Percentiles rank a stretch among this genome's conserved stretches.
Evolutionary conservation across 2,113 vertebrate species (phyloP).

Genomic region (Brachyhypopomus occidentalis): DNA sequence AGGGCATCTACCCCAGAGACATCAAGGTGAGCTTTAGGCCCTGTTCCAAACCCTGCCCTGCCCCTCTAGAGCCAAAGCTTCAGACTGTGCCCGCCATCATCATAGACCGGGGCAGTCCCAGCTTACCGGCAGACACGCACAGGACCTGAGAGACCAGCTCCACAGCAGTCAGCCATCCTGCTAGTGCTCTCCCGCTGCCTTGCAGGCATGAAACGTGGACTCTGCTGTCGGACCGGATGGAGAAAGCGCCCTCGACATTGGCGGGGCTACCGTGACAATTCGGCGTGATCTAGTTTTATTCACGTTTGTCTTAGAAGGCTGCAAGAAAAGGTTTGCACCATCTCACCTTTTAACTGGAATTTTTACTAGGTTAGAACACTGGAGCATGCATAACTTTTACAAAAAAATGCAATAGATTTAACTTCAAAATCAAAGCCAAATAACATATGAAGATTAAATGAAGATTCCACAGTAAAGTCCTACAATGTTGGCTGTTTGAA

Average conservation of each 20-base stretch:
- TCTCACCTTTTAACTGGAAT: background rate
- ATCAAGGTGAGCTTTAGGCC: slow-evolving; percentile 68
- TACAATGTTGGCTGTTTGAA: background rate
- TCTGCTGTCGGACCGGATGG: background rate
- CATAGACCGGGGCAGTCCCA: slow-evolving; percentile 20
- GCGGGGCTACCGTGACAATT: too few species aligned
- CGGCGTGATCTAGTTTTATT: background rate
- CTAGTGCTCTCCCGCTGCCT: background rate
- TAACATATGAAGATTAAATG: background rate
- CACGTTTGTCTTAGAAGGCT: background rate
- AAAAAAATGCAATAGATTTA: background rate
- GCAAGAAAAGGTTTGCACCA: background rate
- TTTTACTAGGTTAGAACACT: background rate
- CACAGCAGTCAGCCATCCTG: background rate
- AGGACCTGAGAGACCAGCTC: slow-evolving; percentile 16
- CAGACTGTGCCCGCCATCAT: slow-evolving; percentile 37
- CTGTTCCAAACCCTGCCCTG: slow-evolving; percentile 35
- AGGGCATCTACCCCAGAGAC: slow-evolving; percentile 73
- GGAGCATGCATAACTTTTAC: background rate
- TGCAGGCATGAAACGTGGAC: background rate
- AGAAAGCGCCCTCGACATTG: background rate
- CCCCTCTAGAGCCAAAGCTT: slow-evolving; percentile 2
- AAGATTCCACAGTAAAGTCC: background rate
- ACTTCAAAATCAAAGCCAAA: background rate
- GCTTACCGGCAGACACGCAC: slow-evolving; percentile 26